Conservation (phyloP, 2,113 vertebrate genomes). For the Pygathrix nemaeus region DNA sequence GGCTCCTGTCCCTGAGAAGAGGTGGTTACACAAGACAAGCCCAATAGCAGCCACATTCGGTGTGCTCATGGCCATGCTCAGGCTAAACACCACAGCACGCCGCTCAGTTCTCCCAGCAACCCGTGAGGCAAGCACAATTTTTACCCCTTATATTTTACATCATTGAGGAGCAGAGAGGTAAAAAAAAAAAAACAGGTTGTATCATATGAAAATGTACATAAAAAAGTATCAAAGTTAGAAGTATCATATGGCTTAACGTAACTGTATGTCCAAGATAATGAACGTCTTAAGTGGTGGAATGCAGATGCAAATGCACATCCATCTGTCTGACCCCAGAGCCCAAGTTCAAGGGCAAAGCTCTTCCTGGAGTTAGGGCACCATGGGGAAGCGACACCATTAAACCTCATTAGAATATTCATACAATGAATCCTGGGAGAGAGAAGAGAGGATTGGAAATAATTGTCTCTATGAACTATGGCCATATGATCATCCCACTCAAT, state of each 20-base stretch:
- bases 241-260: background rate
- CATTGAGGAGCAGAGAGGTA: background rate
- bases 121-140: background rate
- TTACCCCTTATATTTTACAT: background rate
- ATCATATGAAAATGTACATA: background rate
- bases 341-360: constrained; percentile 42
- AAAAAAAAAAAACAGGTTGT: too few relatives aligned
- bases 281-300: background rate
- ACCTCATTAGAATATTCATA: constrained; percentile 36
- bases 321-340: background rate
- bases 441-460: constrained; percentile 32
- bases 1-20: background rate
- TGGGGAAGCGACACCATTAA: background rate
- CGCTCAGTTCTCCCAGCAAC: background rate
- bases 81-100: background rate
- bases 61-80: background rate
- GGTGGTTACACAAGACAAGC: rapidly evolving
- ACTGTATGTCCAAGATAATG: background rate
- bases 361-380: background rate
- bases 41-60: rapidly evolving
- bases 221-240: background rate
- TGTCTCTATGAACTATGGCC: constrained; percentile 30
- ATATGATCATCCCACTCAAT: constrained; percentile 48
- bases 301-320: background rate
- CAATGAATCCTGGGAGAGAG: background rate